Evolutionary conservation across 2,113 vertebrate genomes (phyloP).

Genomic region (Oostethus manadensis): DNA sequence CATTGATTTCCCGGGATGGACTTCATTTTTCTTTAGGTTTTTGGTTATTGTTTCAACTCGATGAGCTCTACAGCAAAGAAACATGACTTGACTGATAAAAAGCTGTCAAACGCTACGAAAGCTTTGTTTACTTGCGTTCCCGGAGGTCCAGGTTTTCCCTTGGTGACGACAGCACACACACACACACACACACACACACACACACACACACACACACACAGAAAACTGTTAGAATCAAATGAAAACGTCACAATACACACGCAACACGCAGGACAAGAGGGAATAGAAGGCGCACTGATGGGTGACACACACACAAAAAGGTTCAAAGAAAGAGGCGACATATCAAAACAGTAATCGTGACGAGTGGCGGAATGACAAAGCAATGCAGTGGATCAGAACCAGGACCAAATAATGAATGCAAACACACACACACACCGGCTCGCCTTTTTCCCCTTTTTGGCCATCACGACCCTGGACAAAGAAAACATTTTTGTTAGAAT

Average conservation of each 20-base stretch:
- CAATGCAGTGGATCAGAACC: slow-evolving; percentile 11
- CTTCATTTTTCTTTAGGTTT: neutral
- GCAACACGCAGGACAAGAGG: slow-evolving; percentile 21
- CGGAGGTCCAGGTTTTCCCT: slow-evolving; percentile 79
- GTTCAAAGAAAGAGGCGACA: slow-evolving; percentile 40
- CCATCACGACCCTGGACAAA: slow-evolving; percentile 68
- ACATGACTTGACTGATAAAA: slow-evolving; percentile 37
- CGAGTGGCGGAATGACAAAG: slow-evolving; percentile 8
- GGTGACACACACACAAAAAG: slow-evolving; percentile 25
- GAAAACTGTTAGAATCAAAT: slow-evolving; percentile 42
- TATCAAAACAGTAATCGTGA: slow-evolving; percentile 29
- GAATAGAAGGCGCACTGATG: slow-evolving; percentile 20
- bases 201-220: slow-evolving; percentile 27
- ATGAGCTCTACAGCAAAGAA: slow-evolving; percentile 21
- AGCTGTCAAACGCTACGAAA: slow-evolving; percentile 24
- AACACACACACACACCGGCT: slow-evolving; percentile 63
- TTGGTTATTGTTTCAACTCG: slow-evolving; percentile 5
- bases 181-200: slow-evolving; percentile 21
- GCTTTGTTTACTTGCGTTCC: slow-evolving; percentile 74
- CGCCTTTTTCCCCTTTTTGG: slow-evolving; percentile 77
- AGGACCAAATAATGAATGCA: neutral
- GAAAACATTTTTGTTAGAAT: neutral
- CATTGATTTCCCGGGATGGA: neutral
- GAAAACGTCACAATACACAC: slow-evolving; percentile 21
- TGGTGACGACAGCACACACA: slow-evolving; percentile 12